Conservation (phyloP, 2,797 vertebrate species). For the Ctenopoma kingsleyae region DNA sequence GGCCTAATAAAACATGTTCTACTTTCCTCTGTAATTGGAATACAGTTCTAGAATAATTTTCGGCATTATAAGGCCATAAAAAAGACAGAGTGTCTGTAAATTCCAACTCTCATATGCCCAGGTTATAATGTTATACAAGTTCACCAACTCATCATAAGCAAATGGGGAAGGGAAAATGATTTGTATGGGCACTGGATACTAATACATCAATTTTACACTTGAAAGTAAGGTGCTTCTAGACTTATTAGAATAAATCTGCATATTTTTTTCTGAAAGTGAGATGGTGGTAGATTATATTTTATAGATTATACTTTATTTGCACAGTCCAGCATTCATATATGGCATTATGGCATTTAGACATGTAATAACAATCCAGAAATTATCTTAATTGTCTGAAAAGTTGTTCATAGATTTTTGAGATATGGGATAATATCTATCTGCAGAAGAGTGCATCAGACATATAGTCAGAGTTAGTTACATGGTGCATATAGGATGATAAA, state of each 20-base stretch:
- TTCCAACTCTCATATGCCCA: slow-evolving; percentile 18
- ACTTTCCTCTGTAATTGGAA: slow-evolving; percentile 33
- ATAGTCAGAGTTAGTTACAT: not conserved
- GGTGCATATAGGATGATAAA: not conserved
- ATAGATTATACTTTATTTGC: not conserved
- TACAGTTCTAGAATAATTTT: slow-evolving; percentile 27
- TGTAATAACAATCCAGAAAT: not conserved
- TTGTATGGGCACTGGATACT: slow-evolving; percentile 32
- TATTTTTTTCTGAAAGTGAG: slow-evolving; percentile 58
- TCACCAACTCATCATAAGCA: slow-evolving; percentile 32
- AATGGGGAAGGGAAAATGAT: slow-evolving; percentile 21
- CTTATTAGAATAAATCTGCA: slow-evolving; percentile 55
- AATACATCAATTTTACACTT: slow-evolving; percentile 61
- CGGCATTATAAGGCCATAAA: slow-evolving; percentile 26
- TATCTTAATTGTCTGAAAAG: not conserved
- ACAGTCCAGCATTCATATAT: slow-evolving; percentile 8
- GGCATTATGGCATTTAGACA: not conserved
- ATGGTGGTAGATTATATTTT: slow-evolving; percentile 34
- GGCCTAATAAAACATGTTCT: slow-evolving; percentile 19
- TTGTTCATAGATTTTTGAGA: not conserved
- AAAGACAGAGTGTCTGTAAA: slow-evolving; percentile 8
- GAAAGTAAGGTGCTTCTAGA: slow-evolving; percentile 50
- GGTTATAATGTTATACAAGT: slow-evolving; percentile 37
- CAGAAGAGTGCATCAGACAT: not conserved
- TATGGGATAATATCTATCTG: not conserved